These are phyloP conservation scores for Tetramorium simillimum DNA, from an alignment of 1,140 invertebrate species.

Conservation along the genomic window DNA sequence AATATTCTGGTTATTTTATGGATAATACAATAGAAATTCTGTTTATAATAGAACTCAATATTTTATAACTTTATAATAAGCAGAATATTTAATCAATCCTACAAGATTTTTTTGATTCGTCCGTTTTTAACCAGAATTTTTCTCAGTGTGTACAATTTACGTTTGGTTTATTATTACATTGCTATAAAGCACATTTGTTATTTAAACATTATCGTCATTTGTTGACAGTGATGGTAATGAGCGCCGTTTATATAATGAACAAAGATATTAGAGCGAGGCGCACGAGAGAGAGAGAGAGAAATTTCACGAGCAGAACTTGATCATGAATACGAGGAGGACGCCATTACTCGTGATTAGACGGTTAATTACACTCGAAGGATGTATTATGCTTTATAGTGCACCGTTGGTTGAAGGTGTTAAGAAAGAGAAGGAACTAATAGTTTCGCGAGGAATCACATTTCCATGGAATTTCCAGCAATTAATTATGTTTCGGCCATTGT, in stretches of 20 bases:
- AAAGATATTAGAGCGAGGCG: not conserved
- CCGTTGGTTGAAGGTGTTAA: not conserved
- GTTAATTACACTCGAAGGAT: constrained; percentile 52
- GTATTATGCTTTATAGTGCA: constrained; percentile 30
- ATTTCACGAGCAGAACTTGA: constrained; percentile 42
- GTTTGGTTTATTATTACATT: not conserved
- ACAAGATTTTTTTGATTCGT: too few relatives aligned
- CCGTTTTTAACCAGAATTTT: too few relatives aligned
- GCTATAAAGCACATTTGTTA: not conserved
- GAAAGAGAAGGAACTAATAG: constrained; percentile 18
- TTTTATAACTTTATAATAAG: too few relatives aligned
- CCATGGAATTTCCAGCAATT: constrained; percentile 54
- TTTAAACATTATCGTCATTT: not conserved
- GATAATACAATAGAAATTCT: too few relatives aligned
- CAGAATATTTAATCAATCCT: too few relatives aligned
- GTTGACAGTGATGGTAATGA: constrained; percentile 2
- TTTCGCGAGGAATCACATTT: not conserved
- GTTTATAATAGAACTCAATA: too few relatives aligned
- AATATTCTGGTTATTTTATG: too few relatives aligned
- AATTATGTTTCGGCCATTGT: constrained; percentile 66
- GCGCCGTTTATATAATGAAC: constrained; percentile 34
- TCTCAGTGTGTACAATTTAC: too few relatives aligned
- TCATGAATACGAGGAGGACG: constrained; percentile 24
- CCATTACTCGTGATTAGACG: constrained; percentile 41
- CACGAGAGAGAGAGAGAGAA: not conserved